These are phyloP conservation scores for Lepeophtheirus salmonis DNA, from an alignment of 1,140 invertebrate genomes.

Conservation along the genomic window DNA sequence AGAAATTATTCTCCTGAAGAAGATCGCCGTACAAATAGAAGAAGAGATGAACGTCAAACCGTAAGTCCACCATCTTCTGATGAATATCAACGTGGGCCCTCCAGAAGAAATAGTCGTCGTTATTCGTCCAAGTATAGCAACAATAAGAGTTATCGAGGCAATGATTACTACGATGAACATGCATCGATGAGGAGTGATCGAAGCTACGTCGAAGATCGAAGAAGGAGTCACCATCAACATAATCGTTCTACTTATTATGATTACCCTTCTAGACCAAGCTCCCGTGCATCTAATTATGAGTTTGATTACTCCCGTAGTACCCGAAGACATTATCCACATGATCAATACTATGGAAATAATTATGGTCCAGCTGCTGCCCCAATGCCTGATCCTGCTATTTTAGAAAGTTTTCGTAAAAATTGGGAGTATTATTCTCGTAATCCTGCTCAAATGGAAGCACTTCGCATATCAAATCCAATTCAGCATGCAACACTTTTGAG, in stretches of 20 bases:
- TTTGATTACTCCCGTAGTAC: background rate
- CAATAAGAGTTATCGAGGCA: background rate
- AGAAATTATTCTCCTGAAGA: background rate
- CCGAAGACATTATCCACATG: background rate
- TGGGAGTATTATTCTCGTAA: constrained; percentile 9
- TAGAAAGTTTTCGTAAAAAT: constrained; percentile 9
- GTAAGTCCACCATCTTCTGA: background rate
- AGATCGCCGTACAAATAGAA: background rate
- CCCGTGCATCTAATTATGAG: background rate
- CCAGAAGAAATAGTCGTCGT: background rate
- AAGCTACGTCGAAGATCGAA: background rate
- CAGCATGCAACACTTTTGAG: constrained; percentile 4
- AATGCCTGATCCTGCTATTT: background rate
- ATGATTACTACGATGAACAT: background rate
- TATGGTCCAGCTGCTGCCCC: too few species aligned
- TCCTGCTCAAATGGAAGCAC: background rate
- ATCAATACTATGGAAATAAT: too few species aligned
- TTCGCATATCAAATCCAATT: background rate
- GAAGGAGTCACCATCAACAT: background rate
- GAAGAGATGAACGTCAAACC: background rate
- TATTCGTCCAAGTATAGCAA: background rate
- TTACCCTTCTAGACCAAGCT: background rate
- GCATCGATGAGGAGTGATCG: background rate
- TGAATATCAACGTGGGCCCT: background rate
- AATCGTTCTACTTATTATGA: background rate